Percentiles rank a stretch among this genome's conserved stretches.
Evolutionary conservation across 2,113 vertebrate species (phyloP).

Genomic region (Festucalex cinctus): DNA sequence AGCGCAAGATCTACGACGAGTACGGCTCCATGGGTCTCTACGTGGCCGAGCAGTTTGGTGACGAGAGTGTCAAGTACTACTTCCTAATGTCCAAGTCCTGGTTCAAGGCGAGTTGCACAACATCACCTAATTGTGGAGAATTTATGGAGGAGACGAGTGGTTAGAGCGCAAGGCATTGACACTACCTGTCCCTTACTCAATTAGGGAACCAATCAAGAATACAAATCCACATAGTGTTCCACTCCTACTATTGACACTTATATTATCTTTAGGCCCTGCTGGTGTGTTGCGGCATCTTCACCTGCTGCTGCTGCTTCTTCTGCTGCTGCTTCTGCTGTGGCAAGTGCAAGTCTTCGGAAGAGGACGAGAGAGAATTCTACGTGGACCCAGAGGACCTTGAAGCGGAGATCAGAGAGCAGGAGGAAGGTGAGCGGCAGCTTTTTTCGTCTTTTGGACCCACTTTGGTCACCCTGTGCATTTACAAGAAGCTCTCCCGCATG

Average conservation of each 20-base stretch:
- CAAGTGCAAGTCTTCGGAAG: conserved; percentile 53
- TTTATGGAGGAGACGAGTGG: too few relatives aligned
- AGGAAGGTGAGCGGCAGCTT: conserved; percentile 37
- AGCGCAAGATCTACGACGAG: conserved; percentile 80
- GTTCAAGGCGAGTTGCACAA: conserved; percentile 88
- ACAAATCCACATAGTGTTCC: too few relatives aligned
- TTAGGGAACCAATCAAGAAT: too few relatives aligned
- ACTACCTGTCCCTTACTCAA: too few relatives aligned
- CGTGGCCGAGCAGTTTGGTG: conserved; percentile 84
- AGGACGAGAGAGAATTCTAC: conserved; percentile 54
- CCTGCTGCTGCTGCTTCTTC: conserved; percentile 80
- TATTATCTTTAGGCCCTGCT: conserved; percentile 64
- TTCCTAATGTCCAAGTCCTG: conserved; percentile 86
- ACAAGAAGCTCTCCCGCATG: not conserved
- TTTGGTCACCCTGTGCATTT: not conserved
- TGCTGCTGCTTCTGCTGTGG: conserved; percentile 90
- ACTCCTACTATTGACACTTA: not conserved
- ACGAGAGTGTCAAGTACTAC: conserved; percentile 82
- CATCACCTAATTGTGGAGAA: too few relatives aligned
- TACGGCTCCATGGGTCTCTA: conserved; percentile 91
- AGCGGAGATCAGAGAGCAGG: conserved; percentile 68
- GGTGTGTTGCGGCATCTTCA: conserved; percentile 72
- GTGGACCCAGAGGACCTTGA: conserved; percentile 76
- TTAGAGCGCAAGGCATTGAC: too few relatives aligned
- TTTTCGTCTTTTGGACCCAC: not conserved